Base-by-base conservation (phyloP, 2,797 vertebrate species). In the Esox lucius region DNA sequence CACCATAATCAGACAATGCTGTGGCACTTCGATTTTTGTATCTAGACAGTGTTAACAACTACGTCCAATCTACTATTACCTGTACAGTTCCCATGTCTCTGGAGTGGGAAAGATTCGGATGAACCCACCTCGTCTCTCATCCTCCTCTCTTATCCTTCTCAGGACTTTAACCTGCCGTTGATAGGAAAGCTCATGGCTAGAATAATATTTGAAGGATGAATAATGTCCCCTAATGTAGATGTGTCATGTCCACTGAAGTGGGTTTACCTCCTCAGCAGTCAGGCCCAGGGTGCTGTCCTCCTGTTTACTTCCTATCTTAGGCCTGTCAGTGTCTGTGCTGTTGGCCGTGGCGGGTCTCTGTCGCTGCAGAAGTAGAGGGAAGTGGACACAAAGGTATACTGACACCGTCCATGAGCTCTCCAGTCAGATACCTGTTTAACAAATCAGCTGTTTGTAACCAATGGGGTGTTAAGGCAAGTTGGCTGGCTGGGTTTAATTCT, bases 21-120 rank as follows among this genome's bases (percentile, higher is more conserved):
- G 22, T 61, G 22, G 22, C 22, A n/a, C 56, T 24, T 24, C 22
- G 61, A 24, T 61, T 61, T 6, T 22, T n/a, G 53, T n/a, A 9
- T 67, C 66, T 24, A 68, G n/a, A n/a, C 17, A 61, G 22, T 24
- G 19, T n/a, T 61, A 56, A n/a, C 53, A 39, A 56, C 5, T 56
- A 56, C 19, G n/a, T 13, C 9, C 22, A 19, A 19, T 24, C 26
- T 46, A 9, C 19, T 70, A 68, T 70, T 33, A 72, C 70, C 70
- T 61, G n/a, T 72, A 72, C 19, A 72, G 53, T 33, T 72, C 95
- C 97, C 97, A 99, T 0, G 96, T 97, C 83, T 97, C 92, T 4
- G 93, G 88, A 1, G 96, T 96, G 71, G 98, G 97, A 87, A 99
- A 98, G 89, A 99, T 97, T 48, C 97, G 93, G 72, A 99, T 88